Evolutionary conservation across 1,140 invertebrate genomes (phyloP).

Genomic region (Pseudomyrmex dendroicus): DNA sequence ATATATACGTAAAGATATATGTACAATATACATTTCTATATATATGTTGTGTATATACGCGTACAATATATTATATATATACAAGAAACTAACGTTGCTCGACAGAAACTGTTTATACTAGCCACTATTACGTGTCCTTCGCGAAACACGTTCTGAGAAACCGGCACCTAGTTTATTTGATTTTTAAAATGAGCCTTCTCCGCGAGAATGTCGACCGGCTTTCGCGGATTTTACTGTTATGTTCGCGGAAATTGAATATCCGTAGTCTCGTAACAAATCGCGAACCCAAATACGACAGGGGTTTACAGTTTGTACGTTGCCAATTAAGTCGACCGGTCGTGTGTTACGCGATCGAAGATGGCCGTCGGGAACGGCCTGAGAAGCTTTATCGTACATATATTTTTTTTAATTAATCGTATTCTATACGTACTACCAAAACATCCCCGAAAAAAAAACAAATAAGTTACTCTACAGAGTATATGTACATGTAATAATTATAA

Average conservation of each 20-base stretch:
- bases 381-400: background rate
- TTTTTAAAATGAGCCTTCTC: constrained; percentile 42
- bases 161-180: constrained; percentile 47
- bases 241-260: constrained; percentile 26
- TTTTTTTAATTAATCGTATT: too few relatives aligned
- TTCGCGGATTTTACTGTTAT: constrained; percentile 28
- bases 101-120: constrained; percentile 47
- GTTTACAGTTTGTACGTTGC: constrained; percentile 23
- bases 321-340: constrained; percentile 21
- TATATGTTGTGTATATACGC: too few relatives aligned
- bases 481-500: too few relatives aligned
- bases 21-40: too few relatives aligned
- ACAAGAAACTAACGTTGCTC: background rate
- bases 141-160: background rate
- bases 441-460: too few relatives aligned
- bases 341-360: constrained; percentile 20
- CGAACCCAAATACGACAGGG: background rate
- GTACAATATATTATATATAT: background rate
- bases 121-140: background rate
- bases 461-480: too few relatives aligned
- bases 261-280: constrained; percentile 1
- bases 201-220: background rate
- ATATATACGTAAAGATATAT: too few relatives aligned
- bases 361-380: background rate
- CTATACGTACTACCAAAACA: too few relatives aligned